phyloP scores from a whole-genome alignment of 2,113 vertebrate genomes.

The Hemiscyllium ocellatum region DNA sequence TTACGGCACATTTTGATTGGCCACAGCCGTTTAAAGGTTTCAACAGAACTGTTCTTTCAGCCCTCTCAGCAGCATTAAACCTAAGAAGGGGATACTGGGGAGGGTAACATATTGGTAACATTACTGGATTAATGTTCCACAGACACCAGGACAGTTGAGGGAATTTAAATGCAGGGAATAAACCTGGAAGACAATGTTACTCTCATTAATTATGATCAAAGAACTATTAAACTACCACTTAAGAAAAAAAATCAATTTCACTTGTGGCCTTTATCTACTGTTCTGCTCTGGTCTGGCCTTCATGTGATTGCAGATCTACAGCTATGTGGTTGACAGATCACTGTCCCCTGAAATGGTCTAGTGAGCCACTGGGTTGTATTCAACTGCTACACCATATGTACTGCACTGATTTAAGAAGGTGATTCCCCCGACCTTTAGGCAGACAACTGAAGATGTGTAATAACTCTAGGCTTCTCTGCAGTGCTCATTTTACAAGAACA shows the following conservation, averaged over 20 bases:
- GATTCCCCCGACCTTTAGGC: too few relatives aligned
- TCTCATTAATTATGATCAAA: not conserved
- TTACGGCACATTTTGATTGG: not conserved
- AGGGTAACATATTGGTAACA: not conserved
- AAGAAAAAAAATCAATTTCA: not conserved
- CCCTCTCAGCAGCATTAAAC: not conserved
- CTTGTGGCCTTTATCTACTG: not conserved
- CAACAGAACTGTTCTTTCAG: not conserved
- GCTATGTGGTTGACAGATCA: not conserved
- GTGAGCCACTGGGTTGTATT: not conserved
- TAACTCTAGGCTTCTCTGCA: not conserved
- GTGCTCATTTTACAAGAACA: not conserved
- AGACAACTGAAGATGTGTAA: not conserved
- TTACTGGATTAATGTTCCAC: not conserved
- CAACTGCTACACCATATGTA: not conserved
- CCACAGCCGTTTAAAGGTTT: not conserved
- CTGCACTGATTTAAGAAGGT: not conserved
- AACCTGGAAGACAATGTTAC: not conserved
- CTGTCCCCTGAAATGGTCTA: not conserved
- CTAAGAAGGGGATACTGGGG: not conserved
- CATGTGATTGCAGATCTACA: not conserved
- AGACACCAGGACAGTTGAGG: not conserved
- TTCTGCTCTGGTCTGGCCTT: not conserved
- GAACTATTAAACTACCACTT: not conserved
- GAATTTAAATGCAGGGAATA: not conserved